These are phyloP conservation scores for Limnephilus auricula DNA, from an alignment of 2,888 invertebrate genomes.

Conservation along the genomic window DNA sequence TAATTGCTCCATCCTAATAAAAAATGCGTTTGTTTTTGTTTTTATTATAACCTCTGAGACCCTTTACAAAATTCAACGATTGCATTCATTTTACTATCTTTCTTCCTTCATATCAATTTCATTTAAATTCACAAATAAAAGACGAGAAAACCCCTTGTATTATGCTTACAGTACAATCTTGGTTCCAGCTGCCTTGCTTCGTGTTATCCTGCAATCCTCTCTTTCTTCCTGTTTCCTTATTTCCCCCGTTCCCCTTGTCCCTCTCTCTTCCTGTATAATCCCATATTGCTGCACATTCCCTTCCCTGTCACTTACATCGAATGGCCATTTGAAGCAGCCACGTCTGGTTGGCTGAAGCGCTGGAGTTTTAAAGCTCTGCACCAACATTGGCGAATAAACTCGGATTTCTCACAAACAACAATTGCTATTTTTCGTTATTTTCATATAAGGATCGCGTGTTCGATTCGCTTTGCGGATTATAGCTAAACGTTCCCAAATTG, in stretches of 20 bases:
- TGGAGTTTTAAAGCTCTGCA: conserved; percentile 28
- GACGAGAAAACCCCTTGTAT: not conserved
- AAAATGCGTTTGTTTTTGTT: too few species aligned
- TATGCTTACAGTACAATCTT: not conserved
- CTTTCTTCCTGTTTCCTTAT: not conserved
- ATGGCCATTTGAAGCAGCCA: not conserved
- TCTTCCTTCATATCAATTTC: not conserved
- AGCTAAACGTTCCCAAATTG: not conserved
- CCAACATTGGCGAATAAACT: not conserved
- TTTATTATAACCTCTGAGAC: not conserved
- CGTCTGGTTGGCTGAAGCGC: conserved; percentile 20
- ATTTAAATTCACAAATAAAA: not conserved
- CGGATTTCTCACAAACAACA: not conserved
- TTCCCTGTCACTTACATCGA: conserved; percentile 1
- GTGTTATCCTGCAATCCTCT: not conserved
- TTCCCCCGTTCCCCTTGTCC: not conserved
- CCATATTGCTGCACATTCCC: conserved; percentile 15
- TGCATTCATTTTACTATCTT: not conserved
- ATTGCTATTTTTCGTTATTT: conserved; percentile 15
- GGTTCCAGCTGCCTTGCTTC: not conserved
- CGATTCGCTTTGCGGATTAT: not conserved
- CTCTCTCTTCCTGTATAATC: conserved; percentile 9
- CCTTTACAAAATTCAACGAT: not conserved
- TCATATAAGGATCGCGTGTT: not conserved
- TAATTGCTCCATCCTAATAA: too few species aligned